Evolutionary conservation across 1,140 invertebrate genomes (phyloP).

Genomic region (Muscidifurax raptorellus): DNA sequence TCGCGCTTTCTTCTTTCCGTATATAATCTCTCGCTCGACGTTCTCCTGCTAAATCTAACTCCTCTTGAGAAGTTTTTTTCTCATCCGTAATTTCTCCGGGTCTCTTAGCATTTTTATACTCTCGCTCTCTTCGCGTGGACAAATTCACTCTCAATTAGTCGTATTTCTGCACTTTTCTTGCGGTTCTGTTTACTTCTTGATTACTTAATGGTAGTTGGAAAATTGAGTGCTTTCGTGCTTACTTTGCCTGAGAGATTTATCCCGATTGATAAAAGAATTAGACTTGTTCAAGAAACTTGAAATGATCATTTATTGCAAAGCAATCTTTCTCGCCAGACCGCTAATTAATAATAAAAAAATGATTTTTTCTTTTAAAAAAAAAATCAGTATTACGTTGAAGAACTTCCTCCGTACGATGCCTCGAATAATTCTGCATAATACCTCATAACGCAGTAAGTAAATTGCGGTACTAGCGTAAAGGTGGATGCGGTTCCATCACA

Average conservation of each 20-base stretch:
- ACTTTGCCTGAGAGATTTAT: too few species aligned
- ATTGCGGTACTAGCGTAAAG: too few species aligned
- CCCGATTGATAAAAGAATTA: too few species aligned
- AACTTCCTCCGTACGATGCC: not conserved
- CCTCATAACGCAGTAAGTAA: constrained; percentile 21
- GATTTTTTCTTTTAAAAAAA: too few species aligned
- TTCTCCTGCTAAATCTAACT: not conserved
- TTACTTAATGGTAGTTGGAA: too few species aligned
- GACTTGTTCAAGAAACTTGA: too few species aligned
- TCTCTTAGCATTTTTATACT: not conserved
- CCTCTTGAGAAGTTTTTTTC: not conserved
- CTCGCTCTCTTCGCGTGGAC: not conserved
- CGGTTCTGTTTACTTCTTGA: not conserved
- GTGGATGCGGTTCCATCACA: not conserved
- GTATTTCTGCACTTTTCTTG: not conserved
- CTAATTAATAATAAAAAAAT: too few species aligned
- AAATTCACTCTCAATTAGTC: constrained; percentile 26
- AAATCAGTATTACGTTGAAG: not conserved
- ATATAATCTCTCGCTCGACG: constrained; percentile 8
- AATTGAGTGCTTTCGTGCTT: too few species aligned
- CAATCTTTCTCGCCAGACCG: too few species aligned
- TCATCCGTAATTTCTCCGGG: not conserved
- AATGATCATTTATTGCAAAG: too few species aligned
- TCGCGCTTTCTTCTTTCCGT: not conserved
- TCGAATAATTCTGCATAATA: constrained; percentile 10